Evolutionary conservation across 2,888 invertebrate genomes (phyloP).

Genomic region (Pycnomerus fuliginosus): DNA sequence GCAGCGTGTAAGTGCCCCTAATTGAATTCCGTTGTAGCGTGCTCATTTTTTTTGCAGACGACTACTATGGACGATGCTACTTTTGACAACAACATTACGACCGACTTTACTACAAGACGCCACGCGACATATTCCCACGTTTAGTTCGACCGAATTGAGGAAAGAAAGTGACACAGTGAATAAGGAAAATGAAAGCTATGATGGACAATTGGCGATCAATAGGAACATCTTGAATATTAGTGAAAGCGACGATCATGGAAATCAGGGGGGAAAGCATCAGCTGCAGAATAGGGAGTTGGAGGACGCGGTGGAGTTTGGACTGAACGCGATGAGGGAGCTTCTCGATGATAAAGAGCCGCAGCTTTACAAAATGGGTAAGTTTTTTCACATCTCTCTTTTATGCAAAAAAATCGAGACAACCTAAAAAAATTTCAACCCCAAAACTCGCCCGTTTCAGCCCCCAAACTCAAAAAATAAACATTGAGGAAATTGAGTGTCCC

Average conservation of each 20-base stretch:
- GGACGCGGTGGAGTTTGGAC: conserved; percentile 67
- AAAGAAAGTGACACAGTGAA: conserved; percentile 10
- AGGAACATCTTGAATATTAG: conserved; percentile 4
- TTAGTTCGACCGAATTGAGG: conserved; percentile 6
- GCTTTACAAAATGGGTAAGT: conserved; percentile 62
- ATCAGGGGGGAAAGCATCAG: not conserved
- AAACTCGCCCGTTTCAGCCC: no score
- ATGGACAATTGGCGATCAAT: not conserved
- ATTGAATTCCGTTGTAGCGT: no score
- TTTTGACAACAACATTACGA: conserved; percentile 9
- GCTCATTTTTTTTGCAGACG: conserved; percentile 10
- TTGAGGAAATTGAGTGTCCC: no score
- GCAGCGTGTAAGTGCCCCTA: no score
- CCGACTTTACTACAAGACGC: conserved; percentile 6
- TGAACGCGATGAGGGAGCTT: conserved; percentile 66
- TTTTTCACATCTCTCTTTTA: no score
- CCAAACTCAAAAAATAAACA: no score
- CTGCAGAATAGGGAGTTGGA: conserved; percentile 55
- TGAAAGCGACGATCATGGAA: conserved; percentile 7
- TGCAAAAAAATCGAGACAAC: no score
- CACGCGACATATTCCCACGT: conserved; percentile 7
- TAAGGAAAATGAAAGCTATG: conserved; percentile 15
- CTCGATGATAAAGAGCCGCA: conserved; percentile 61
- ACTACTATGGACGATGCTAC: conserved; percentile 11
- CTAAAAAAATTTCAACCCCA: no score